These are phyloP conservation scores for Siphlonurus alternatus DNA, from an alignment of 2,888 invertebrate genomes.

Conservation along the genomic window DNA sequence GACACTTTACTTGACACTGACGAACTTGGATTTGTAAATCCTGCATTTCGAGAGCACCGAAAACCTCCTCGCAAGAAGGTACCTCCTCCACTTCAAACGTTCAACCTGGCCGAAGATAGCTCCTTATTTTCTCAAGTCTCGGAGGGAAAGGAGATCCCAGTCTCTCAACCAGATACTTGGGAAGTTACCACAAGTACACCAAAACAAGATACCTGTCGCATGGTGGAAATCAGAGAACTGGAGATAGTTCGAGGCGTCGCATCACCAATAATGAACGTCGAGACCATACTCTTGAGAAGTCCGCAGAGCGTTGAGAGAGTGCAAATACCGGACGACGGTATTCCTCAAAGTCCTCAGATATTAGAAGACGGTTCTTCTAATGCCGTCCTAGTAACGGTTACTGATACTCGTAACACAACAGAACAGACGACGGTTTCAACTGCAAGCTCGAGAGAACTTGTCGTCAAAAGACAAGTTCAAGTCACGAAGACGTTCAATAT, in stretches of 20 bases:
- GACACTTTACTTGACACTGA: not conserved
- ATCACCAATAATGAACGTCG: constrained; percentile 22
- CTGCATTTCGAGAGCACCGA: not conserved
- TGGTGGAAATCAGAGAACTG: constrained; percentile 50
- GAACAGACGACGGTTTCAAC: constrained; percentile 19
- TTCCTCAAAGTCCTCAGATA: no score
- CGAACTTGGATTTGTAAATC: not conserved
- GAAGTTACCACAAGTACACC: constrained; percentile 9
- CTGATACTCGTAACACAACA: constrained; percentile 13
- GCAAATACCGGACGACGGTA: constrained; percentile 21
- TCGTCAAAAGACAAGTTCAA: constrained; percentile 19
- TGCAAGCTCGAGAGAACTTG: constrained; percentile 19
- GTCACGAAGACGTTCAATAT: constrained; percentile 20
- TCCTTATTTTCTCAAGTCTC: constrained; percentile 51
- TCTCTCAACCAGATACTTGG: no score
- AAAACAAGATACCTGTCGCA: constrained; percentile 30
- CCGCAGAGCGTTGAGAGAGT: constrained; percentile 29
- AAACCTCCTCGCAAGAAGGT: constrained; percentile 14
- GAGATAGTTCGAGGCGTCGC: constrained; percentile 47
- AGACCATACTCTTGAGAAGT: constrained; percentile 4
- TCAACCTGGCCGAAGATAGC: constrained; percentile 47
- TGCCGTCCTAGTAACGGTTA: not conserved
- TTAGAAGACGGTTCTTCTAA: constrained; percentile 15
- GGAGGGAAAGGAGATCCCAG: constrained; percentile 16
- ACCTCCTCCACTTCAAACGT: constrained; percentile 25